A percentile compares a stretch with the other conserved stretches of the same genome.
Evolutionary conservation across 2,888 invertebrate species (phyloP).

Genomic region (Drosophila crucigera): DNA sequence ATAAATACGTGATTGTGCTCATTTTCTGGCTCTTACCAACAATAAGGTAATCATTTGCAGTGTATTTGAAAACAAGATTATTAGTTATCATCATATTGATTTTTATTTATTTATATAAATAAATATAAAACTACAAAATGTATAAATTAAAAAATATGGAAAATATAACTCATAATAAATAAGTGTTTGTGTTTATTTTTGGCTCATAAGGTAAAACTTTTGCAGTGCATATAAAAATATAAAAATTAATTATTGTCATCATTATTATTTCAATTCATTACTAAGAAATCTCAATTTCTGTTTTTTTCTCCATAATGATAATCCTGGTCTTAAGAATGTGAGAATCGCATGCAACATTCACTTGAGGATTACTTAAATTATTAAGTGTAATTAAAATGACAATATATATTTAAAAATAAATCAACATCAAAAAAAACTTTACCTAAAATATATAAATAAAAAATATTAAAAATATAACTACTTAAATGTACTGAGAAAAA

Average conservation of each 20-base stretch:
- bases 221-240: not conserved
- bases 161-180: not conserved
- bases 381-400: not conserved
- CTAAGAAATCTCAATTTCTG: not conserved
- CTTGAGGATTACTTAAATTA: not conserved
- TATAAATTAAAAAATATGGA: not conserved
- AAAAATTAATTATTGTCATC: not conserved
- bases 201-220: constrained; percentile 20
- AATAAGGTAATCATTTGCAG: constrained; percentile 36
- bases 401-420: not conserved
- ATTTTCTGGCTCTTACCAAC: not conserved
- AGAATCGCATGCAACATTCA: not conserved
- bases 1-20: not conserved
- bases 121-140: not conserved
- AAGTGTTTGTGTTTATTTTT: not conserved
- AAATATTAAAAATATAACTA: not conserved
- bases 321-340: not conserved
- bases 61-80: not conserved
- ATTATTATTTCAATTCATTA: not conserved
- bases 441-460: not conserved
- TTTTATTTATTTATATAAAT: not conserved
- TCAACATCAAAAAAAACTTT: not conserved
- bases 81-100: not conserved
- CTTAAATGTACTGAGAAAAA: not conserved
- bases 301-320: not conserved